These are phyloP conservation scores for Augiades crinisus DNA, from an alignment of 2,888 invertebrate genomes.

Conservation along the genomic window DNA sequence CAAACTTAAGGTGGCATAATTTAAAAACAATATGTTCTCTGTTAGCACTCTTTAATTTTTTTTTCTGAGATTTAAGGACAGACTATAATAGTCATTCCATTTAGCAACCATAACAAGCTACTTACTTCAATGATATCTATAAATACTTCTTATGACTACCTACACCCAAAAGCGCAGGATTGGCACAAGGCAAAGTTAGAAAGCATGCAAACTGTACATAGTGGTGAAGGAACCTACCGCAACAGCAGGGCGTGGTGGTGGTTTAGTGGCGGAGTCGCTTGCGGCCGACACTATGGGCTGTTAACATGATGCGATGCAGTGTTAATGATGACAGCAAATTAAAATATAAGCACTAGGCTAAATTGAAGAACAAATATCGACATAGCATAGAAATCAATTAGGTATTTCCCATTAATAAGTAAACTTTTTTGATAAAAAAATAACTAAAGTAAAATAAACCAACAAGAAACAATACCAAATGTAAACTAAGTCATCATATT, in stretches of 20 bases:
- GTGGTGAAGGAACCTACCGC: conserved; percentile 82
- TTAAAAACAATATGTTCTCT: too few relatives aligned
- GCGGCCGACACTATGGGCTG: conserved; percentile 82
- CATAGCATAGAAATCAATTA: background rate
- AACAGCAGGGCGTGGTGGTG: conserved; percentile 82
- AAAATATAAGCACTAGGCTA: conserved; percentile 55
- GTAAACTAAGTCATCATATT: too few relatives aligned
- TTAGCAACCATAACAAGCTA: background rate
- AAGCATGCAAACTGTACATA: conserved; percentile 60
- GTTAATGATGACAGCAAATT: conserved; percentile 76
- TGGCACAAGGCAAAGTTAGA: conserved; percentile 29
- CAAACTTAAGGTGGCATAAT: too few relatives aligned
- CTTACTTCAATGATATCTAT: background rate
- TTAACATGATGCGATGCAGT: conserved; percentile 79
- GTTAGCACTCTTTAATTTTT: too few relatives aligned
- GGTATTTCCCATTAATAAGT: too few relatives aligned
- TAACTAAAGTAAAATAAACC: background rate
- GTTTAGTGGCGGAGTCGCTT: conserved; percentile 78
- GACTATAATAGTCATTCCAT: too few relatives aligned
- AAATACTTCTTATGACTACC: background rate
- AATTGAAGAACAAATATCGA: conserved; percentile 29
- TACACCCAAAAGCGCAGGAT: conserved; percentile 16
- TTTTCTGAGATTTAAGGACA: too few relatives aligned
- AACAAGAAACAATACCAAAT: too few relatives aligned
- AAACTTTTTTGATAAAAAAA: background rate